Evolutionary conservation across 92 coral and sea anemone species (phyloP).

Genomic region (Parazoanthus swiftii): DNA sequence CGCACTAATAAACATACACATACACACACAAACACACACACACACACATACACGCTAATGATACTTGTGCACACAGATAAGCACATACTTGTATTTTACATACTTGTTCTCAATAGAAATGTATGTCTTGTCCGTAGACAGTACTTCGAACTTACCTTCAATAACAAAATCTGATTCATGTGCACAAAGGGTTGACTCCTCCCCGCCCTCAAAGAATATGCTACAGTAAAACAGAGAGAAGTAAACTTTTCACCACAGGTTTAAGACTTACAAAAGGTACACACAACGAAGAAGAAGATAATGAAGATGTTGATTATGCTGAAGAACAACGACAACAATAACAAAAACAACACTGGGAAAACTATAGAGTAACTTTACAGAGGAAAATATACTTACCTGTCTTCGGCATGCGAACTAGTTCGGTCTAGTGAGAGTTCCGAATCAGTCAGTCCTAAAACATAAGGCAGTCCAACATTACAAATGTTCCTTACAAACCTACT

Average conservation of each 20-base stretch:
- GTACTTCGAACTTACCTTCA: constrained; percentile 58
- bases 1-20: too few relatives aligned
- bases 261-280: background rate
- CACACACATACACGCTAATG: too few relatives aligned
- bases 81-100: background rate
- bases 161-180: constrained; percentile 56
- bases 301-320: too few relatives aligned
- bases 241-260: background rate
- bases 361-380: background rate
- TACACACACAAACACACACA: too few relatives aligned
- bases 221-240: constrained; percentile 11
- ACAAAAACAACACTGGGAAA: background rate
- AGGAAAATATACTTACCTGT: background rate
- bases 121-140: background rate
- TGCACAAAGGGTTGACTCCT: constrained; percentile 55
- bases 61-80: background rate
- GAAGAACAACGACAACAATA: background rate
- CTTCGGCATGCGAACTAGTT: constrained; percentile 41
- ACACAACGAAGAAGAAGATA: background rate
- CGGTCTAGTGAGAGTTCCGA: constrained; percentile 60
- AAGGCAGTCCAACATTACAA: background rate
- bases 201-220: constrained; percentile 57
- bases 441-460: constrained; percentile 26
- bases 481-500: background rate
- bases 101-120: background rate